These are phyloP conservation scores for Periparus ater DNA, from an alignment of 2,797 vertebrate species.

Conservation along the genomic window DNA sequence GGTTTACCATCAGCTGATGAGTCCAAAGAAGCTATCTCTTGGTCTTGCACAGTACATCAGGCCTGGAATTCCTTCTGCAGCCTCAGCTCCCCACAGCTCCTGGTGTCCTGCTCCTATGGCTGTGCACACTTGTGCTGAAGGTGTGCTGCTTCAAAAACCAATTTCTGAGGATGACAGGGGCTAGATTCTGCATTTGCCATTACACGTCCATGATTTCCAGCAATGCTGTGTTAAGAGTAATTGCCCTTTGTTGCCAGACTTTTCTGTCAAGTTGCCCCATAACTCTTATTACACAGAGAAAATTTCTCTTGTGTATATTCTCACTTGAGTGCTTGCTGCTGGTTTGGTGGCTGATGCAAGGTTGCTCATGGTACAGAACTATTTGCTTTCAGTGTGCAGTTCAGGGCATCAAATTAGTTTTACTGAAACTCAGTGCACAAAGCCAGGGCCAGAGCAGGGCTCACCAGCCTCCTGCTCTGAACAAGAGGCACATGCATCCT, in stretches of 20 bases:
- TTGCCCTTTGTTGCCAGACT: background rate
- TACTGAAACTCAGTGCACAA: background rate
- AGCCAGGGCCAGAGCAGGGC: background rate
- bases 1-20: background rate
- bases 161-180: background rate
- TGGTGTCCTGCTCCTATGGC: accelerated
- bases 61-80: background rate
- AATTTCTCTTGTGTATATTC: background rate
- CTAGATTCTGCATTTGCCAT: background rate
- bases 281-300: background rate
- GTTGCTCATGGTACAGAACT: background rate
- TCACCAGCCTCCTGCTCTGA: accelerated
- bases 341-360: background rate
- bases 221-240: background rate
- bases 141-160: background rate
- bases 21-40: background rate
- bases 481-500: background rate
- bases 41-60: background rate
- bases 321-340: background rate
- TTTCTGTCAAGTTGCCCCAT: background rate
- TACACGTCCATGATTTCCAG: background rate
- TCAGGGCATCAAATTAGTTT: background rate
- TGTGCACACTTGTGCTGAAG: background rate
- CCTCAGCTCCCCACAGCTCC: background rate
- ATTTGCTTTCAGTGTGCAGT: background rate